Evolutionary conservation across 1,140 invertebrate genomes (phyloP).

Genomic region (Caerostris darwini): DNA sequence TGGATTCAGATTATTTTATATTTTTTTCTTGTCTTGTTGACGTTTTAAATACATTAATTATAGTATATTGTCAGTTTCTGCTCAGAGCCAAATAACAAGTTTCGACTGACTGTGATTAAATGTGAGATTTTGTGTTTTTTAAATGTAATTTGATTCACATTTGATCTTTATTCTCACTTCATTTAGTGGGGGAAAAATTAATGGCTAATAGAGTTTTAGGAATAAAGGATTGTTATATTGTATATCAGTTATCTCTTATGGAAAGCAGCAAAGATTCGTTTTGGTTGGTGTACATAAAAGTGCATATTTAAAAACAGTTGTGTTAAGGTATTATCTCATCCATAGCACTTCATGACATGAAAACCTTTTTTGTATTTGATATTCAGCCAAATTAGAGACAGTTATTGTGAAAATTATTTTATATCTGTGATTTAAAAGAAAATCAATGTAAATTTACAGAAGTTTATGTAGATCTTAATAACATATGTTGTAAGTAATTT

Average conservation of each 20-base stretch:
- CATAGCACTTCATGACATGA: neutral
- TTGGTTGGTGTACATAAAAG: slow-evolving; percentile 43
- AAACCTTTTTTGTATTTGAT: slow-evolving; percentile 13
- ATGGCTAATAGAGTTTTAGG: slow-evolving; percentile 49
- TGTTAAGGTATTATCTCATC: slow-evolving; percentile 9
- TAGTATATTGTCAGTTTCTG: slow-evolving; percentile 53
- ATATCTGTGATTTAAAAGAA: slow-evolving; percentile 14
- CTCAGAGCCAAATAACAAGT: slow-evolving; percentile 57
- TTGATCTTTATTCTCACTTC: neutral
- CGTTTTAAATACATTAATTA: slow-evolving; percentile 64
- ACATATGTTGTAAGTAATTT: neutral
- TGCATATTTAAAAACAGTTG: neutral
- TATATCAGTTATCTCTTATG: slow-evolving; percentile 58
- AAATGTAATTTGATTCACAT: slow-evolving; percentile 42
- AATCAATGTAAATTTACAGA: neutral
- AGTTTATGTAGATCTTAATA: neutral
- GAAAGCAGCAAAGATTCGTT: neutral
- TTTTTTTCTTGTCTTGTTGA: slow-evolving; percentile 50
- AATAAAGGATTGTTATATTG: slow-evolving; percentile 69
- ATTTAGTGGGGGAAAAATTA: neutral
- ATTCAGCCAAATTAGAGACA: slow-evolving; percentile 44
- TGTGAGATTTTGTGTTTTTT: slow-evolving; percentile 49
- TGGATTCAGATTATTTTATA: slow-evolving; percentile 60
- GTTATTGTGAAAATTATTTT: slow-evolving; percentile 27
- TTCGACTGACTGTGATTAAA: slow-evolving; percentile 34